Base-by-base conservation (phyloP, 1,140 invertebrate species). In the Dendrolimus kikuchii region DNA sequence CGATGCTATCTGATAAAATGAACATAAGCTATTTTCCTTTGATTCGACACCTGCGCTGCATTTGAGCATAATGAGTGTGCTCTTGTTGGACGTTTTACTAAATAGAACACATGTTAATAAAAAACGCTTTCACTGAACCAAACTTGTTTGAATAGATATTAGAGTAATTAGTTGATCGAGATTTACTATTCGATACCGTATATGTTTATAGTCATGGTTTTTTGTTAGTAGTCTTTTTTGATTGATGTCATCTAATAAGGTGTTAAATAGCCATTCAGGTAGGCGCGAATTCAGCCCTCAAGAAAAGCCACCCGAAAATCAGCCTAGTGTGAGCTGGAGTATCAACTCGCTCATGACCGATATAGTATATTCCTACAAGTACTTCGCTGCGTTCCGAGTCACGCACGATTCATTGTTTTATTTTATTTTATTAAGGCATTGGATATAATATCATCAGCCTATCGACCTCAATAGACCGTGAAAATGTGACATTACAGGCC, bases 41-140 rank as follows among this genome's bases (percentile, higher is more conserved):
- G 23, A 23, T 23, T 1, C 23, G 40, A 51, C 48, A 55, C 51
- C 49, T 46, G 41, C 53, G 7, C 40, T 40, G 43, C 49, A 55
- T 55, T 44, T 40, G 41, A 49, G 9, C 23, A 46, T 53, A 53
- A 49, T 66, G 40, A 49, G 48, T 60, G 62, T 60, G 58, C 52
- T 66, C 53, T 61, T 64, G 59, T 65, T 61, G 54, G 49, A 43
- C 56, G 51, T 59, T 51, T 40, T 46, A 41, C 39, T 51, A 77
- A 68, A 74, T 69, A 57, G 71, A 71, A 49, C 71, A 70, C 51
- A 61, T 66, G 71, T 78, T 71, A 23, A 23, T 23, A 23, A 1
- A 75, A 80, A 75, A 66, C 64, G 61, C 79, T 82, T 83, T 83
- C 80, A 81, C 80, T 80, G 59, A 66, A 78, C 76, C 76, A 58